A percentile compares a stretch with the other conserved stretches of the same genome.
Evolutionary conservation across 2,888 invertebrate species (phyloP).

Genomic region (Pristionchus japonicus): DNA sequence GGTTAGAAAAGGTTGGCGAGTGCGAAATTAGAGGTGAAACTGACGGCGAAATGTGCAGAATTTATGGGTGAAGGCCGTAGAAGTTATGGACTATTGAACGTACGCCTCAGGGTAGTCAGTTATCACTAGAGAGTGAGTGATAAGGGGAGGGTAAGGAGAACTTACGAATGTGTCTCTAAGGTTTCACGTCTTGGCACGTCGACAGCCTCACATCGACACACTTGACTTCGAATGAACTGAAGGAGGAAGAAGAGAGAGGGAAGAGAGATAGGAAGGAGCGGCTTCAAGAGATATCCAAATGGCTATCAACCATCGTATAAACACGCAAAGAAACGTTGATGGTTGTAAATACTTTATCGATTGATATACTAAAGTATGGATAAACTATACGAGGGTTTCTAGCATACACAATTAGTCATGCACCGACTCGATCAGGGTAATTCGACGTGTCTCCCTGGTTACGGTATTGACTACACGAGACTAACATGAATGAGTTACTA

Average conservation of each 20-base stretch:
- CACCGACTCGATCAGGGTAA: not conserved
- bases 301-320: not conserved
- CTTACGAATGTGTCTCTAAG: not conserved
- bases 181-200: not conserved
- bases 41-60: not conserved
- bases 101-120: too few species aligned
- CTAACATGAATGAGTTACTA: not conserved
- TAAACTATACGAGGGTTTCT: not conserved
- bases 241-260: not conserved
- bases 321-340: not conserved
- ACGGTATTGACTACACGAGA: not conserved
- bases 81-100: not conserved
- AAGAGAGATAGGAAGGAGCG: not conserved
- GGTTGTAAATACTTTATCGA: not conserved
- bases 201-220: not conserved
- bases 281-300: not conserved
- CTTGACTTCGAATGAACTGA: not conserved
- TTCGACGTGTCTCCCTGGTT: not conserved
- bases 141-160: not conserved
- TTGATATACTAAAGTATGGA: too few species aligned
- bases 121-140: not conserved
- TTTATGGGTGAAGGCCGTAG: not conserved
- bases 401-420: not conserved
- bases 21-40: not conserved
- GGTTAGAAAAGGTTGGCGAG: not conserved